Conservation (phyloP, 2,797 vertebrate genomes). For the Lerista edwardsae region DNA sequence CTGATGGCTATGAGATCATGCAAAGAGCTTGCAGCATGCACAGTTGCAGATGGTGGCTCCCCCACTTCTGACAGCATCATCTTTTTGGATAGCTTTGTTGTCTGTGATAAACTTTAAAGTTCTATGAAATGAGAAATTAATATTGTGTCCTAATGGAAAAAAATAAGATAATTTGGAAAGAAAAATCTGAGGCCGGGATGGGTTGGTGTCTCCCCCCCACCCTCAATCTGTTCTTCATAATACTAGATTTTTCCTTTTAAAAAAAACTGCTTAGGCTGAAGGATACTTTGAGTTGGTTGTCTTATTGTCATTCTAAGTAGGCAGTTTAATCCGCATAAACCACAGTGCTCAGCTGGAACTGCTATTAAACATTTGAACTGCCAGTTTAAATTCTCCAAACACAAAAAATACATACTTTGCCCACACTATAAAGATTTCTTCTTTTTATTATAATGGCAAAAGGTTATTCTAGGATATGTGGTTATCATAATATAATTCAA, state of each 20-base stretch:
- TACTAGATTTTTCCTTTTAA: neutral
- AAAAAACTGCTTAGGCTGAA: constrained; percentile 22
- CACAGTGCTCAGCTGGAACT: constrained; percentile 48
- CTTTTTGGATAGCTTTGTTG: constrained; percentile 22
- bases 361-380: constrained; percentile 55
- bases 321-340: constrained; percentile 52
- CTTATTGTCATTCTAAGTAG: constrained; percentile 43
- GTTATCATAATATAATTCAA: constrained; percentile 63
- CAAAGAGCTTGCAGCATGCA: neutral
- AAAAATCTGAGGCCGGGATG: constrained; percentile 12
- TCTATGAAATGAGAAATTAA: constrained; percentile 15
- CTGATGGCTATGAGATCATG: neutral
- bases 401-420: constrained; percentile 45
- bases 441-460: constrained; percentile 59
- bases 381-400: constrained; percentile 60
- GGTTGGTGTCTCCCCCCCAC: neutral
- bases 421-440: constrained; percentile 49
- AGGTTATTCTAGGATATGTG: constrained; percentile 64
- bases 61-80: neutral
- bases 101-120: neutral
- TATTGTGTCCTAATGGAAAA: neutral
- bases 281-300: constrained; percentile 40
- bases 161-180: constrained; percentile 8
- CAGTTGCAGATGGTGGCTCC: neutral
- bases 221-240: constrained; percentile 44